Percentiles rank a stretch among this genome's conserved stretches.
phyloP scores from a whole-genome alignment of 2,888 invertebrate species.

The Spisula solida region DNA sequence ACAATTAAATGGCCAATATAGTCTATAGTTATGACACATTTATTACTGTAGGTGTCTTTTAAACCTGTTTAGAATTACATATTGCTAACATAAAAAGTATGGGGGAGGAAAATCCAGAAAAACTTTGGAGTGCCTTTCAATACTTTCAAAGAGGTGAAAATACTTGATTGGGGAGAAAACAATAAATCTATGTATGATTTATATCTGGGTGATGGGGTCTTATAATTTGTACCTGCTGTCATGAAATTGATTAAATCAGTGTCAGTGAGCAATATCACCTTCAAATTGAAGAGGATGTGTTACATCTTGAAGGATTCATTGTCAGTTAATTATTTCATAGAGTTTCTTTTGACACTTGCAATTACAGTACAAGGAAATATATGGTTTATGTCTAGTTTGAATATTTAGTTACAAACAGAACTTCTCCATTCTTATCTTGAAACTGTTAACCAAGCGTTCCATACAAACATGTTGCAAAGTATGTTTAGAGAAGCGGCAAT shows the following conservation, averaged over 20 bases:
- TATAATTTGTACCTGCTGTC: slow-evolving; percentile 30
- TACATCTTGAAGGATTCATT: neutral
- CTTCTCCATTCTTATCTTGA: neutral
- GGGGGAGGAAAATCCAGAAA: neutral
- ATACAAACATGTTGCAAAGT: too few relatives aligned
- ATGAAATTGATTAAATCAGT: slow-evolving; percentile 29
- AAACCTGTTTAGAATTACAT: slow-evolving; percentile 27
- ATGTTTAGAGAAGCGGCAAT: too few relatives aligned
- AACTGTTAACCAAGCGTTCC: too few relatives aligned
- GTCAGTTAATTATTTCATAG: neutral
- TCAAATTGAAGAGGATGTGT: slow-evolving; percentile 15
- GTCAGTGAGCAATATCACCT: slow-evolving; percentile 8
- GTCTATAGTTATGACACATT: slow-evolving; percentile 23
- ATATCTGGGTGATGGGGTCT: neutral
- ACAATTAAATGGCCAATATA: slow-evolving; percentile 34
- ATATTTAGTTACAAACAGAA: neutral
- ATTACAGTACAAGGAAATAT: neutral
- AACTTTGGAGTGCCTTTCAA: neutral
- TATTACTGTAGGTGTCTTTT: slow-evolving; percentile 12
- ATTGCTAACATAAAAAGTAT: neutral
- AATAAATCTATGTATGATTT: slow-evolving; percentile 13
- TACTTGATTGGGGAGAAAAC: neutral
- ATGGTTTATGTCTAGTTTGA: neutral
- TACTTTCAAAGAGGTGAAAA: slow-evolving; percentile 34
- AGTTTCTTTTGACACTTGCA: slow-evolving; percentile 15